phyloP scores from a whole-genome alignment of 2,113 vertebrate species.

The Tonatia bakeri region DNA sequence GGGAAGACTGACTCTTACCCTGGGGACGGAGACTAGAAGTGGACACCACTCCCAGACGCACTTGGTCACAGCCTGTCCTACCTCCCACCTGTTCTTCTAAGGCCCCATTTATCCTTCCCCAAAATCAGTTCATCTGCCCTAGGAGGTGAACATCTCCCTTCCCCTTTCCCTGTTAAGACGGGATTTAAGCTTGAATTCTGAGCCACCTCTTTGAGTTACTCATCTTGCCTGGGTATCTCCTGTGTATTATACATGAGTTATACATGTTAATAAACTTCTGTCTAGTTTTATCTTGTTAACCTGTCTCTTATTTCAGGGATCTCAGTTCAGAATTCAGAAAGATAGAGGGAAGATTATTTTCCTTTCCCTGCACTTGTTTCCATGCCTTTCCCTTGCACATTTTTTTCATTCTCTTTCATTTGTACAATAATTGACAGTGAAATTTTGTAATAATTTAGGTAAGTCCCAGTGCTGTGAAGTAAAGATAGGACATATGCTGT shows the following conservation, averaged over 20 bases:
- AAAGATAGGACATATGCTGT: neutral
- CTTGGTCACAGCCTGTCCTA: neutral
- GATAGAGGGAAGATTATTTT: neutral
- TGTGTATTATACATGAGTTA: neutral
- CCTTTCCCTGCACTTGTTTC: neutral
- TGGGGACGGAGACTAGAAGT: neutral
- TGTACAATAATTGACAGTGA: neutral
- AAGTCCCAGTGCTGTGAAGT: neutral
- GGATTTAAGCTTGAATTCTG: conserved; percentile 6
- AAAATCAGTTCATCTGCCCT: neutral
- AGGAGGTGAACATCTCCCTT: too few relatives aligned
- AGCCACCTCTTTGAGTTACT: neutral
- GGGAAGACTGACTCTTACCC: neutral
- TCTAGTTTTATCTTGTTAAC: neutral
- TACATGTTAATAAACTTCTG: neutral
- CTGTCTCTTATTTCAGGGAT: neutral
- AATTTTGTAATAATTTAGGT: neutral
- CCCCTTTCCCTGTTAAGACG: neutral
- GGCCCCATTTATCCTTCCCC: neutral
- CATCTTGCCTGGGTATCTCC: neutral
- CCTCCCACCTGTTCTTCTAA: neutral
- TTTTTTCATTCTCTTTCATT: neutral
- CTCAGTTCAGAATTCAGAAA: neutral
- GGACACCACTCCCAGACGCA: neutral
- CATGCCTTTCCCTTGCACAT: neutral